phyloP scores from a whole-genome alignment of 2,797 vertebrate species.

The Simalia tracyae region DNA sequence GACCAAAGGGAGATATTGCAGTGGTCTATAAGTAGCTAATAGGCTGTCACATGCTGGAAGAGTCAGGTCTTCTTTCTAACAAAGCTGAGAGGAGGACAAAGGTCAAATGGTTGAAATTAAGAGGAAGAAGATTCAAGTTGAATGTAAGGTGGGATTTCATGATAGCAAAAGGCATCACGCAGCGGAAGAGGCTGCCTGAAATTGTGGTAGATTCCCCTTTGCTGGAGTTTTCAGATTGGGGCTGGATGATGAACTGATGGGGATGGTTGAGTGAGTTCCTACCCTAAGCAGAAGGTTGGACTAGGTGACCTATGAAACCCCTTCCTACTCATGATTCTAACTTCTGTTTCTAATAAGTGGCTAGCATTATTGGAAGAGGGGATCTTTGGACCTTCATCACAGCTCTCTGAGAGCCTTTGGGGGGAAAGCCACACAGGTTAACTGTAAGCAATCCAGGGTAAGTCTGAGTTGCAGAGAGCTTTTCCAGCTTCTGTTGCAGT shows the following conservation, averaged over 20 bases:
- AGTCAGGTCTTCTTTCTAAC: background rate
- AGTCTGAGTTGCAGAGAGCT: background rate
- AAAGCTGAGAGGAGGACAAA: background rate
- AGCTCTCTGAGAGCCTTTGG: background rate
- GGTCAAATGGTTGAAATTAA: background rate
- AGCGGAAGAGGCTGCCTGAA: background rate
- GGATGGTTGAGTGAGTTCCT: background rate
- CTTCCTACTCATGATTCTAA: background rate
- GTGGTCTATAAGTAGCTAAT: background rate
- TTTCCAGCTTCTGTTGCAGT: background rate
- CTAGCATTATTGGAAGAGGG: no score
- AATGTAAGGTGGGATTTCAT: background rate
- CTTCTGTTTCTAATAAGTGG: no score
- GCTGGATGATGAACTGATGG: background rate
- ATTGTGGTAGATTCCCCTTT: background rate
- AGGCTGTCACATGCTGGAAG: background rate
- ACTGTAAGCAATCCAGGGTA: background rate
- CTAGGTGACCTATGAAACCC: background rate
- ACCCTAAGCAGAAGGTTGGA: no score
- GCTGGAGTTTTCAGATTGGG: background rate
- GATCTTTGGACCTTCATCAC: background rate
- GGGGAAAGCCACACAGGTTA: background rate
- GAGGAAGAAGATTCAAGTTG: background rate
- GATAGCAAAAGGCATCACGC: background rate
- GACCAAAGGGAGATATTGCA: background rate